Evolutionary conservation across 2,888 invertebrate species (phyloP).

Genomic region (Lycocerus yunnanus): DNA sequence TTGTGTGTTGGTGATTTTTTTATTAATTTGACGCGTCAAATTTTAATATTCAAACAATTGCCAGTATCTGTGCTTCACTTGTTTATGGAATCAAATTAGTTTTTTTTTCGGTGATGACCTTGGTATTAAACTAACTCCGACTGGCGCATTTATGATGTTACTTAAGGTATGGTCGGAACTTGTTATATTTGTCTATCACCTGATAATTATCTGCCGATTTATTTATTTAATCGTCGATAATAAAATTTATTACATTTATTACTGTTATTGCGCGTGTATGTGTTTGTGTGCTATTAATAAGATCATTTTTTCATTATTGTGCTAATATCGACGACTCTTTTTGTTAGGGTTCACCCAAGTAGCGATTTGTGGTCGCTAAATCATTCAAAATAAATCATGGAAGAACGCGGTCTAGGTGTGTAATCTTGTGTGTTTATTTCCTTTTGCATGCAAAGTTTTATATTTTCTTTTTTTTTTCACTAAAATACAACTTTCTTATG

Average conservation of each 20-base stretch:
- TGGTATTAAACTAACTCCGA: slow-evolving; percentile 35
- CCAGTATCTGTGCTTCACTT: neutral
- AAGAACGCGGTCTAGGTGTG: slow-evolving; percentile 51
- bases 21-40: neutral
- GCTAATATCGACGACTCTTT: slow-evolving; percentile 26
- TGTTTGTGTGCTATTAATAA: slow-evolving; percentile 8
- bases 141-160: slow-evolving; percentile 32
- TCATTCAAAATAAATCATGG: slow-evolving; percentile 44
- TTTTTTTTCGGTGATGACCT: slow-evolving; percentile 31
- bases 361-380: slow-evolving; percentile 30
- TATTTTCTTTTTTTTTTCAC: slow-evolving; percentile 6
- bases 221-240: neutral
- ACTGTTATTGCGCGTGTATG: neutral
- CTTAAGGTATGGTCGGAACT: slow-evolving; percentile 37
- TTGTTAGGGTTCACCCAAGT: slow-evolving; percentile 37
- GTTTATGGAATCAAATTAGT: neutral
- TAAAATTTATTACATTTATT: neutral
- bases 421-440: slow-evolving; percentile 37
- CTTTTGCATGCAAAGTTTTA: slow-evolving; percentile 12
- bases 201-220: neutral
- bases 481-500: neutral
- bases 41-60: neutral
- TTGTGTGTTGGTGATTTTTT: neutral
- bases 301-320: slow-evolving; percentile 12
- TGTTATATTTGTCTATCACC: slow-evolving; percentile 9